phyloP scores from a whole-genome alignment of 2,113 vertebrate genomes.

The Acrocephalus arundinaceus region DNA sequence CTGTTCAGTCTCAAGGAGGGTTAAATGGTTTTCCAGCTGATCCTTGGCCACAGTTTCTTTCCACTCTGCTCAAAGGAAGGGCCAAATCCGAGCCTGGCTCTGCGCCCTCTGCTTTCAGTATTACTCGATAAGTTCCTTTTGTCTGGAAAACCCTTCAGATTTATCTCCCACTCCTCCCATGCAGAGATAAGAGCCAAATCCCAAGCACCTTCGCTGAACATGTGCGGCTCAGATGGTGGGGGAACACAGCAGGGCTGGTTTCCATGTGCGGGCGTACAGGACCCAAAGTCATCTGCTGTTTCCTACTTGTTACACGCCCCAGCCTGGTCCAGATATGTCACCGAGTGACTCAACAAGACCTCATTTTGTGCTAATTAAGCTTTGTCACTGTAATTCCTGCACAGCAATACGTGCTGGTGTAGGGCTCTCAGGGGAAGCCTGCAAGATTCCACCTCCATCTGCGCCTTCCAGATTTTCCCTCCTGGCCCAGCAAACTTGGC shows the following conservation, averaged over 20 bases:
- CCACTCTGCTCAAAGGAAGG: not conserved
- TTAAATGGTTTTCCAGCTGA: constrained; percentile 51
- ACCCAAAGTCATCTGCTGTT: constrained; percentile 7
- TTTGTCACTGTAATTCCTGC: not conserved
- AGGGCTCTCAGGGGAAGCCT: not conserved
- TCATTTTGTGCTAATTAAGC: not conserved
- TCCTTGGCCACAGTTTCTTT: constrained; percentile 23
- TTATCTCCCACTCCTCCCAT: constrained; percentile 4
- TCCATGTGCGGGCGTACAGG: not conserved
- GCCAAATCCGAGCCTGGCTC: constrained; percentile 12
- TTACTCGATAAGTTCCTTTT: not conserved
- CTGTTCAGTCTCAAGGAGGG: not conserved
- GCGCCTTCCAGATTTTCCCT: not conserved
- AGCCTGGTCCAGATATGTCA: not conserved
- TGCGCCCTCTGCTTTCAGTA: not conserved
- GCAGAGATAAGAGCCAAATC: constrained; percentile 18
- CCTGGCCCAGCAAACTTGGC: constrained; percentile 35
- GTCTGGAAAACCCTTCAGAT: constrained; percentile 36
- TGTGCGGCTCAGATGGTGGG: not conserved
- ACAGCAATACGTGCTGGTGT: not conserved
- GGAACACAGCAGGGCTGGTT: not conserved
- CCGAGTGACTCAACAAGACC: not conserved
- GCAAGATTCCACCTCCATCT: constrained; percentile 43
- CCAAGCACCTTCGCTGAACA: not conserved
- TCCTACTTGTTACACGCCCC: not conserved